Percentiles rank a stretch among this genome's conserved stretches.
Conservation (phyloP, 2,888 invertebrate genomes). For the Sceliomorpha sp. region DNA sequence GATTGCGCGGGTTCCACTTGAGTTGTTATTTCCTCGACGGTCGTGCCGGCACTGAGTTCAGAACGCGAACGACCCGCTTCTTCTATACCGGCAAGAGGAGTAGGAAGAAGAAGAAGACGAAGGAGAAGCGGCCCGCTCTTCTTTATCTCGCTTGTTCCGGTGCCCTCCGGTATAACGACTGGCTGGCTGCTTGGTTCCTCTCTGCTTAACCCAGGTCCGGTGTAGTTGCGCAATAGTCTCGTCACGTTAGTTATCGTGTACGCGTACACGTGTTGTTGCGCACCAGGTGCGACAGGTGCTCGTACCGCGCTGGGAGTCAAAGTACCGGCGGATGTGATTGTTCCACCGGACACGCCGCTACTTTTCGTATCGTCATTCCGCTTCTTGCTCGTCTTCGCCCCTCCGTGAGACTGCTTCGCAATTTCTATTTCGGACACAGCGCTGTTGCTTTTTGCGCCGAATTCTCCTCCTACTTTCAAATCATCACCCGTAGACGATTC, state of each 20-base stretch:
- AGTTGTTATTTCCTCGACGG: slow-evolving; percentile 72
- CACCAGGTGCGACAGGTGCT: slow-evolving; percentile 56
- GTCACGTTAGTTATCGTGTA: slow-evolving; percentile 78
- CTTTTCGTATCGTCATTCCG: slow-evolving; percentile 58
- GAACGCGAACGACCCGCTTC: slow-evolving; percentile 69
- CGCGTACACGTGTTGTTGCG: slow-evolving; percentile 72
- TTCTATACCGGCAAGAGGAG: slow-evolving; percentile 69
- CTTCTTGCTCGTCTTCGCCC: slow-evolving; percentile 11
- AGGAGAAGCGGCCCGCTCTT: slow-evolving; percentile 60
- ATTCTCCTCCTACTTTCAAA: background rate
- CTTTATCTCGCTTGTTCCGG: slow-evolving; percentile 68
- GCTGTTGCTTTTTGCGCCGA: background rate
- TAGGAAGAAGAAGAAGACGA: slow-evolving; percentile 64
- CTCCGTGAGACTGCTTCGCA: slow-evolving; percentile 2
- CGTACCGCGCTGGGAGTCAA: slow-evolving; percentile 36
- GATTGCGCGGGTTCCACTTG: slow-evolving; percentile 38
- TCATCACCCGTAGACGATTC: slow-evolving; percentile 19
- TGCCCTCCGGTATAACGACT: slow-evolving; percentile 46
- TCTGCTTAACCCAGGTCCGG: slow-evolving; percentile 73
- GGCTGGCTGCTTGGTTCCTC: slow-evolving; percentile 56
- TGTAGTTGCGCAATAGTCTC: slow-evolving; percentile 76
- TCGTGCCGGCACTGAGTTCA: slow-evolving; percentile 77
- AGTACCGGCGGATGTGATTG: slow-evolving; percentile 37
- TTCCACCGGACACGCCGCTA: slow-evolving; percentile 6
- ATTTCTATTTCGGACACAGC: slow-evolving; percentile 12